Evolutionary conservation across 1,140 invertebrate species (phyloP).

Genomic region (Ectropis grisescens): DNA sequence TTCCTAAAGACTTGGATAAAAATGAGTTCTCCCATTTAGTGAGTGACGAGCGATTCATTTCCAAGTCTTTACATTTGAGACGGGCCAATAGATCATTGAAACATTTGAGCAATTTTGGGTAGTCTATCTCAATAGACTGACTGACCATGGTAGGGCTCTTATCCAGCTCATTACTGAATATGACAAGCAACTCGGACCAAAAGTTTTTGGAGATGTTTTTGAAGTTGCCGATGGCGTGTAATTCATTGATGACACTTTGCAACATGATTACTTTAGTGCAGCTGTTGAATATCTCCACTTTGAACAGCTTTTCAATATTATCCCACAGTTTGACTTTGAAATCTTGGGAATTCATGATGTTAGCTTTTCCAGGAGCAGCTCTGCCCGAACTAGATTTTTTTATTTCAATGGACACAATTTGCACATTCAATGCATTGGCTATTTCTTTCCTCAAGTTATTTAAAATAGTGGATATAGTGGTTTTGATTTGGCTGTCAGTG

Average conservation of each 20-base stretch:
- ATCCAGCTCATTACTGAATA: constrained; percentile 67
- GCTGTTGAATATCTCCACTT: constrained; percentile 44
- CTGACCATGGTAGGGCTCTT: constrained; percentile 80
- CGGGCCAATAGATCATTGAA: constrained; percentile 70
- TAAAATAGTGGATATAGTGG: constrained; percentile 44
- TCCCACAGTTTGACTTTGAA: constrained; percentile 66
- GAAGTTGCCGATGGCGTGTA: constrained; percentile 67
- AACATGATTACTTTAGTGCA: constrained; percentile 69
- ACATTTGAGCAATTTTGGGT: constrained; percentile 83
- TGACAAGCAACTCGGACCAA: constrained; percentile 62
- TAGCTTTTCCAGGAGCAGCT: constrained; percentile 58
- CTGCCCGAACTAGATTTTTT: constrained; percentile 44
- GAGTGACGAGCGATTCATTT: constrained; percentile 66
- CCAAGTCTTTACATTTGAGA: constrained; percentile 69
- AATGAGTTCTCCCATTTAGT: constrained; percentile 89
- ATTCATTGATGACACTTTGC: constrained; percentile 66
- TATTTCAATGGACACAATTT: constrained; percentile 48
- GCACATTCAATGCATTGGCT: constrained; percentile 45
- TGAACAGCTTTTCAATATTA: constrained; percentile 63
- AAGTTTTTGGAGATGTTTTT: constrained; percentile 66
- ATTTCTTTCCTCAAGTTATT: constrained; percentile 44
- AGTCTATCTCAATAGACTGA: constrained; percentile 90
- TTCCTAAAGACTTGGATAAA: constrained; percentile 85
- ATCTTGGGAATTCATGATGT: constrained; percentile 59
- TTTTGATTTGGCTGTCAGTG: constrained; percentile 59